phyloP scores from a whole-genome alignment of 2,888 invertebrate genomes.

The Xestoiulus laeticollis region DNA sequence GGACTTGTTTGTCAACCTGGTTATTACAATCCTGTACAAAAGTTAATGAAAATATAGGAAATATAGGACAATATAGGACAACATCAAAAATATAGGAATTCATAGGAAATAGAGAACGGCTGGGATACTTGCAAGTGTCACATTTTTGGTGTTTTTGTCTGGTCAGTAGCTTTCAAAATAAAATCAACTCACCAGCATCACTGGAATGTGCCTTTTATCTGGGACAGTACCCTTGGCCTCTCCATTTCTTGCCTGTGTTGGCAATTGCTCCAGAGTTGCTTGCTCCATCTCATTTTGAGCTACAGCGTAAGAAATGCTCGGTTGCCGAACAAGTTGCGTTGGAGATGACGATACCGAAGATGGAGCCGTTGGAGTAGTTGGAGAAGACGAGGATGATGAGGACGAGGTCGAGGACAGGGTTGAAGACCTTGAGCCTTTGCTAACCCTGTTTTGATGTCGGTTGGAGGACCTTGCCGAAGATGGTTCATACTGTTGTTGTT shows the following conservation, averaged over 20 bases:
- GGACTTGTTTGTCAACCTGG: no score
- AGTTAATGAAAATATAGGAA: no score
- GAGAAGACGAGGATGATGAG: slow-evolving; percentile 31
- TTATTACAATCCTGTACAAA: no score
- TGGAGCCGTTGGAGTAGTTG: slow-evolving; percentile 21
- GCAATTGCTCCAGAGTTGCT: background rate
- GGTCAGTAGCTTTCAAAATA: background rate
- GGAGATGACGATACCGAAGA: slow-evolving; percentile 21
- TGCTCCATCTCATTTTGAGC: background rate
- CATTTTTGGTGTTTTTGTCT: background rate
- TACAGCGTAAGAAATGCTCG: background rate
- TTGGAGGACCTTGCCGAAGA: background rate
- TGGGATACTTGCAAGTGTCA: no score
- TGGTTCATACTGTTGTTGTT: background rate
- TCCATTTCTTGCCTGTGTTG: background rate
- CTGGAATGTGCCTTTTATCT: background rate
- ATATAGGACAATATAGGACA: no score
- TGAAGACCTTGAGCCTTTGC: background rate
- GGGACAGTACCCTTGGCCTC: background rate
- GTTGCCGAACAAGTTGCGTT: background rate
- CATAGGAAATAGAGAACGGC: no score
- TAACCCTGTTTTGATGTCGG: background rate
- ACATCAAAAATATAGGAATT: no score
- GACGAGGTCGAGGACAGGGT: slow-evolving; percentile 28
- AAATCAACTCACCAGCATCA: background rate